Conservation (phyloP, 2,797 vertebrate genomes). For the Rousettus madagascariensis region DNA sequence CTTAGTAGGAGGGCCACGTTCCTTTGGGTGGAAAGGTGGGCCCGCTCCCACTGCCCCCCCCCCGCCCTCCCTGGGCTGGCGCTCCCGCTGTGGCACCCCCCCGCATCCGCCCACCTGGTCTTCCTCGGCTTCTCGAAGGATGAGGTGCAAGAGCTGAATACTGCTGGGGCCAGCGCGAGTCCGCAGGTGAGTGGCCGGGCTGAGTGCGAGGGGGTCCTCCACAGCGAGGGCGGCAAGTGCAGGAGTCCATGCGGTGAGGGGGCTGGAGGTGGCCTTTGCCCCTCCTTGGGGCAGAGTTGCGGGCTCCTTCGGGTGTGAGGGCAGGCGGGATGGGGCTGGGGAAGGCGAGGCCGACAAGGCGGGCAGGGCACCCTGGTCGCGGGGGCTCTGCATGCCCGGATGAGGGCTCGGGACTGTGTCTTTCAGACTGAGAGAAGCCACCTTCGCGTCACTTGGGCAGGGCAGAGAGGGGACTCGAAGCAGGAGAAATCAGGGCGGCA, state of each 20-base stretch:
- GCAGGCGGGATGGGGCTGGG: too few relatives aligned
- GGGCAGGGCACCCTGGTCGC: too few relatives aligned
- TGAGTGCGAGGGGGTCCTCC: neutral
- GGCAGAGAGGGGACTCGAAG: neutral
- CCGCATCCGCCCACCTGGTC: neutral
- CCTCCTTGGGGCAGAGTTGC: neutral
- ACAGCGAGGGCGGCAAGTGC: accelerated
- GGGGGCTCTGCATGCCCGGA: neutral
- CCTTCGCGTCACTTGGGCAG: neutral
- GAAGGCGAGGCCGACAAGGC: neutral
- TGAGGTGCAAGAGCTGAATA: neutral
- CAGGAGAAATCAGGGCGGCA: neutral
- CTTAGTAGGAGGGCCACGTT: neutral
- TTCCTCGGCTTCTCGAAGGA: neutral
- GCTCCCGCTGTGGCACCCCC: neutral
- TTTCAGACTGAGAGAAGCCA: neutral
- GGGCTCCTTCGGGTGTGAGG: neutral
- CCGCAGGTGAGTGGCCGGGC: neutral
- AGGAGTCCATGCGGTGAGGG: accelerated
- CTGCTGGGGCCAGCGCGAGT: accelerated
- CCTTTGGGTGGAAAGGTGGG: neutral
- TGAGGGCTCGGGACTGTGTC: neutral
- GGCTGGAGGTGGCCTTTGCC: neutral
- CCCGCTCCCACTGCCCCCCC: too few relatives aligned
- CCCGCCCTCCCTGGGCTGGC: neutral